These are phyloP conservation scores for Dysmachus trigonus DNA, from an alignment of 2,888 invertebrate species.

Conservation along the genomic window DNA sequence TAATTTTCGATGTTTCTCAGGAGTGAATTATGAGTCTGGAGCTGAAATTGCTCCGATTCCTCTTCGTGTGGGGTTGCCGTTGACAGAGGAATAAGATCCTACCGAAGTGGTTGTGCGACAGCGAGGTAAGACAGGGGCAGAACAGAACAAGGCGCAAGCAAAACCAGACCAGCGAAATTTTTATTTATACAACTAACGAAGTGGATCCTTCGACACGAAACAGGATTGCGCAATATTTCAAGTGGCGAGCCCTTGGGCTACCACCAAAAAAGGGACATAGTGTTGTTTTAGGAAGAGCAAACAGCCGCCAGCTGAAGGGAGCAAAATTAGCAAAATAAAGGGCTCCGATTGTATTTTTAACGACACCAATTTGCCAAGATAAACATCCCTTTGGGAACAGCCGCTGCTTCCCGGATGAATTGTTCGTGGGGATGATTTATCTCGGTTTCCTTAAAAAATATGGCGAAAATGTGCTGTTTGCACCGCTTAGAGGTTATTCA, in stretches of 20 bases:
- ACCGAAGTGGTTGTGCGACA: not conserved
- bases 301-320: not conserved
- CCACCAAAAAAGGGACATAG: not conserved
- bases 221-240: conserved; percentile 27
- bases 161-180: not conserved
- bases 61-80: conserved; percentile 40
- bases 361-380: conserved; percentile 30
- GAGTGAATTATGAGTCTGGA: conserved; percentile 41
- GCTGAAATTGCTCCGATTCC: conserved; percentile 40
- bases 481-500: not conserved
- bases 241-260: not conserved
- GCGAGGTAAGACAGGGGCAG: not conserved
- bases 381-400: not conserved
- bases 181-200: conserved; percentile 34
- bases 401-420: not conserved
- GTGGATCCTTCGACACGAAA: conserved; percentile 7
- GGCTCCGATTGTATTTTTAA: conserved; percentile 23
- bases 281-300: conserved; percentile 27
- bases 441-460: not conserved
- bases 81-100: conserved; percentile 39
- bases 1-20: conserved; percentile 42
- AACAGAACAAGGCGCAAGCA: not conserved
- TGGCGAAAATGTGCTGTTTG: not conserved
- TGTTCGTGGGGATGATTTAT: not conserved
- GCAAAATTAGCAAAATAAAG: conserved; percentile 9